Evolutionary conservation across 2,797 vertebrate genomes (phyloP), one percentile per base, ranked within the genome.

Genomic region (Astyanax mexicanus): DNA sequence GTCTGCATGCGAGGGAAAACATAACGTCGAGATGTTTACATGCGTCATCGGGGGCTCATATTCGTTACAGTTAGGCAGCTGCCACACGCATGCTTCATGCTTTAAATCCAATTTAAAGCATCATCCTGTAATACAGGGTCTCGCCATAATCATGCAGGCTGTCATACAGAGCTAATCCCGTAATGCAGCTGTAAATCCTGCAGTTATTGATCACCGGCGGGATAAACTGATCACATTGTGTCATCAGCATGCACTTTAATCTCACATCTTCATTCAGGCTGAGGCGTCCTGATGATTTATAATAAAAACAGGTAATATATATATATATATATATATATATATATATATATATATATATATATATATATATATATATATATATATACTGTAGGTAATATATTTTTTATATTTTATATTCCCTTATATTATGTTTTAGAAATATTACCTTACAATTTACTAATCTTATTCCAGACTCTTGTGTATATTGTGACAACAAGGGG

Each of bases 181-280:
- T 90, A 89, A 91, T 87, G 84, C 49, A 89, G 77, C 81, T 81
- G 82, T 89, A 93, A 94, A 91, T 90, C 89, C 88, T 90, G 79
- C 80, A 93, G 78, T 79, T 88, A 94, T 94, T 93, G 92, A 94
- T 94, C 91, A 89, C 72, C 84, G 87, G 85, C 83, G 86, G 91
- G 90, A 80, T 87, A 91, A 90, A 93, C 90, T 84, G 88, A 88
- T 82, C 84, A 89, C 87, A 58, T 38, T 37, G 7, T 29, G 4
- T 57, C 66, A 4, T 29, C 57, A 90, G 90, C 91, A 89, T 86
- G 72, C 86, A 85, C 51, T 77, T 80, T 91, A 90, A 93, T 92
- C 91, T 91, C 78, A 86, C 82, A 84, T 88, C 79, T 90, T 90
- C 84, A 89, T 92, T 93, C 44, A 71, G 35, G 47, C 70, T 51